phyloP scores from a whole-genome alignment of 2,113 vertebrate genomes.

The Macheiramphus alcinus region DNA sequence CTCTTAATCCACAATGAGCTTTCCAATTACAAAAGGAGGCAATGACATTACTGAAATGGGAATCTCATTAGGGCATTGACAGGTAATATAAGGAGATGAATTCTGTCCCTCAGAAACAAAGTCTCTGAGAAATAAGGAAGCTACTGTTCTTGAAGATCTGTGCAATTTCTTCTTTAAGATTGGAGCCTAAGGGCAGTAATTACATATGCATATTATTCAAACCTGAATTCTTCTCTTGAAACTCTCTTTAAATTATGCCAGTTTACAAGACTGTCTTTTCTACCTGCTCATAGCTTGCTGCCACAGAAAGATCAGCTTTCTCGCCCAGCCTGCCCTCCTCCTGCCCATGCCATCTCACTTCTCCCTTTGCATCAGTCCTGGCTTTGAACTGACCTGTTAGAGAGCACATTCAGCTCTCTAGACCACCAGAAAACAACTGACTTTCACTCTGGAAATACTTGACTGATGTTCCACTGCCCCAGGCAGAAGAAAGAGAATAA shows the following conservation, averaged over 20 bases:
- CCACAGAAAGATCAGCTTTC: not conserved
- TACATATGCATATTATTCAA: constrained; percentile 10
- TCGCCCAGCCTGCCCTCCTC: not conserved
- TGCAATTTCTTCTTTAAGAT: not conserved
- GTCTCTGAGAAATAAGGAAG: not conserved
- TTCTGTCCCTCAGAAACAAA: not conserved
- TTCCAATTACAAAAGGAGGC: not conserved
- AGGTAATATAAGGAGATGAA: not conserved
- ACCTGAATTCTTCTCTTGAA: not conserved
- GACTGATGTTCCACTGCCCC: constrained; percentile 56
- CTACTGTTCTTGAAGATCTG: not conserved
- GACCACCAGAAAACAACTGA: constrained; percentile 40
- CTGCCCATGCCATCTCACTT: not conserved
- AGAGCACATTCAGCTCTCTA: not conserved
- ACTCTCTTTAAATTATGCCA: not conserved
- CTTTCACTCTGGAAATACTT: constrained; percentile 37
- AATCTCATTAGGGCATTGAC: not conserved
- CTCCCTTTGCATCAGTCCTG: not conserved
- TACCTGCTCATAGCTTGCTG: not conserved
- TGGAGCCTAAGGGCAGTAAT: constrained; percentile 10
- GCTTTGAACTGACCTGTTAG: not conserved
- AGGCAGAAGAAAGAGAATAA: constrained; percentile 49
- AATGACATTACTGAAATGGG: not conserved
- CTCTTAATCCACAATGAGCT: not conserved
- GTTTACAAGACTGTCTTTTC: not conserved